Percentiles rank a stretch among this genome's conserved stretches.
Conservation (phyloP, 2,888 invertebrate species). For the Nemurella pictetii region DNA sequence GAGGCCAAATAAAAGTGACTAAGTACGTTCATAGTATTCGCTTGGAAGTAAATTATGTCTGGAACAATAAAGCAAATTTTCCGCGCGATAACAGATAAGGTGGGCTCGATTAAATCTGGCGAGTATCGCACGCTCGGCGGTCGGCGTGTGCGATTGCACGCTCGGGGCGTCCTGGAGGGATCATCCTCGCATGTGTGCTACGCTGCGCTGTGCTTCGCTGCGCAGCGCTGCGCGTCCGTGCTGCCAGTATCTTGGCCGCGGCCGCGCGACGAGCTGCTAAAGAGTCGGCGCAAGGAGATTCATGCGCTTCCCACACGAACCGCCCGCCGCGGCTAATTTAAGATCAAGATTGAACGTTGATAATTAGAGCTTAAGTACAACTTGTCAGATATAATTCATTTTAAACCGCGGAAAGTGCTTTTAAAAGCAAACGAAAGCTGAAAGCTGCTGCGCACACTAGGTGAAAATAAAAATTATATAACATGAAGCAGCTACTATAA, state of each 20-base stretch:
- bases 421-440: neutral
- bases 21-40: no score
- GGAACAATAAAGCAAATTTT: neutral
- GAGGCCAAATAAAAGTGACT: no score
- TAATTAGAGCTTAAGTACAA: conserved; percentile 27
- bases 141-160: neutral
- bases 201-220: no score
- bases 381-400: conserved; percentile 19
- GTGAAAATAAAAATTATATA: neutral
- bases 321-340: conserved; percentile 3
- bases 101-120: neutral
- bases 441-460: neutral
- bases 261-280: neutral
- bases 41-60: neutral
- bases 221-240: no score
- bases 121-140: neutral
- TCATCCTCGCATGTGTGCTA: conserved; percentile 14
- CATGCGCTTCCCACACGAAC: conserved; percentile 13
- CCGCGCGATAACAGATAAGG: neutral
- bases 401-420: neutral
- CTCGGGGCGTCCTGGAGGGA: neutral
- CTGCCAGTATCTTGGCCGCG: no score
- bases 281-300: conserved; percentile 9
- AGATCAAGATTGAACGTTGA: conserved; percentile 25
- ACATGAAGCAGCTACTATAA: neutral